Evolutionary conservation across 2,888 invertebrate species (phyloP), one percentile per base, ranked within the genome.

Genomic region (Alloplasta piceator): DNA sequence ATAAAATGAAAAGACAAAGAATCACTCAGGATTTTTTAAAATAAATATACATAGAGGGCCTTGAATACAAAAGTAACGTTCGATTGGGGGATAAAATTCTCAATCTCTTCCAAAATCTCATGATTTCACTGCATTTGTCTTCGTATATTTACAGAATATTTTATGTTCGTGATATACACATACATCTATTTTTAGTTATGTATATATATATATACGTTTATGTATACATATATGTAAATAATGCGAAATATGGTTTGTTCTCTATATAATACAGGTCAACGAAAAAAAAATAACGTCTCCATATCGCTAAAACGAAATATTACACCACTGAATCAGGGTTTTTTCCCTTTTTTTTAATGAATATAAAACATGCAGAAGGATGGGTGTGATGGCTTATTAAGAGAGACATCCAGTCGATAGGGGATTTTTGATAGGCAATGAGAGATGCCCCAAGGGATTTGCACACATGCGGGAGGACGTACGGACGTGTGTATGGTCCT

Each of bases 111-210:
- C 0, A 16, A 70, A 72, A 56, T 50, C 48, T 9, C 66, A 36
- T 26, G 26, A 26, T 60, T 64, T 63, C 52, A 71, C 75, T 84
- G 83, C 78, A 83, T 86, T 86, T 85, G 84, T 86, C 83, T 87
- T 79, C 58, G 68, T 89, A 87, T 89, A 89, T 89, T 89, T 89
- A 89, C 89, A 89, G 85, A 86, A 88, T 87, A 87, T 80, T 86
- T 63, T 82, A 86, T 82, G 84, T 86, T 86, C 77, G 86, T 87
- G 86, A 81, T 26, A 26, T 26, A 87, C 84, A 87, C 85, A 86
- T 85, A 71, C 16, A 61, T 67, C 14, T 63, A 55, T 43, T 56
- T 46, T 39, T 39, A 61, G 38, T 16, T 85, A 72, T 74, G 79
- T 81, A 82, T 85, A 14, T 64, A 72, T 46, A 43, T 41, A 56